Evolutionary conservation across 2,113 vertebrate genomes (phyloP).

Genomic region (Nothobranchius furzeri): DNA sequence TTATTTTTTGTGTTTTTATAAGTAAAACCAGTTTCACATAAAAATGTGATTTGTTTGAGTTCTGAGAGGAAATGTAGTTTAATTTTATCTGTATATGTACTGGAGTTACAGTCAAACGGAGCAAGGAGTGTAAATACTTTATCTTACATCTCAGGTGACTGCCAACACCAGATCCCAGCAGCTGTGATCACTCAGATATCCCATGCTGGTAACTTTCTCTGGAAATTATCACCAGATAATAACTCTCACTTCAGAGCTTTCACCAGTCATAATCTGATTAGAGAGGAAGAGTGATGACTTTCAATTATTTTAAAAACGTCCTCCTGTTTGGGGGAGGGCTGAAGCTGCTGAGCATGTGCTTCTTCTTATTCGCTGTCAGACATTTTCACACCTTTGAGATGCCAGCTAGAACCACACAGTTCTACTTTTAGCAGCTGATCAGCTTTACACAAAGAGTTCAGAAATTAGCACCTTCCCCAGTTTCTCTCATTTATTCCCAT

Average conservation of each 20-base stretch:
- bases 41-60: neutral
- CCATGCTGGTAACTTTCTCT: slow-evolving; percentile 25
- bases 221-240: slow-evolving; percentile 45
- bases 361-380: slow-evolving; percentile 13
- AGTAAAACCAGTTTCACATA: neutral
- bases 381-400: slow-evolving; percentile 30
- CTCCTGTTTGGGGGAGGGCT: slow-evolving; percentile 7
- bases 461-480: slow-evolving; percentile 11
- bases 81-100: neutral
- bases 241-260: slow-evolving; percentile 21
- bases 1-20: neutral
- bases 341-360: slow-evolving; percentile 43
- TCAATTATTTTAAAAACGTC: slow-evolving; percentile 40
- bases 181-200: slow-evolving; percentile 27
- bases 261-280: slow-evolving; percentile 39
- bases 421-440: slow-evolving; percentile 15
- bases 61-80: too few relatives aligned
- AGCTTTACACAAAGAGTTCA: slow-evolving; percentile 11
- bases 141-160: neutral
- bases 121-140: neutral
- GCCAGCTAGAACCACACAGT: slow-evolving; percentile 16
- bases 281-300: slow-evolving; percentile 44
- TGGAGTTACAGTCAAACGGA: neutral
- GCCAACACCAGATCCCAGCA: neutral
- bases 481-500: slow-evolving; percentile 4